Conservation (phyloP, 2,113 vertebrate species). For the Actinemys pallida region DNA sequence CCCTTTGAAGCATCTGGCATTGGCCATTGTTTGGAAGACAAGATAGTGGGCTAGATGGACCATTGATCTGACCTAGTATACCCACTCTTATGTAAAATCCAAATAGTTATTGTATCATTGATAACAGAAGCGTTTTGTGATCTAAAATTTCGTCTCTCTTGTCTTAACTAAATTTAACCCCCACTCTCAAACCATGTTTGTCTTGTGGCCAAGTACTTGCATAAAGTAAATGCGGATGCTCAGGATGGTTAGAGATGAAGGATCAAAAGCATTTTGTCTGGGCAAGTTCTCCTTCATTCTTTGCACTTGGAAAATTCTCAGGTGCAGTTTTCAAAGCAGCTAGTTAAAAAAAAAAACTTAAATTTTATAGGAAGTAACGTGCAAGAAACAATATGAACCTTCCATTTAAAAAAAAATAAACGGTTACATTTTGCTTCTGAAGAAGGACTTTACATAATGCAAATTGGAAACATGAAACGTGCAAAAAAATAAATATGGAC, state of each 20-base stretch:
- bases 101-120: neutral
- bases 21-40: neutral
- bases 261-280: neutral
- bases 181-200: neutral
- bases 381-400: neutral
- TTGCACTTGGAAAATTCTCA: neutral
- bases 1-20: neutral
- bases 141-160: neutral
- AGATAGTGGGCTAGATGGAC: neutral
- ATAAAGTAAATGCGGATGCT: neutral
- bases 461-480: neutral
- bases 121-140: neutral
- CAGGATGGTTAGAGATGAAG: neutral
- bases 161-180: neutral
- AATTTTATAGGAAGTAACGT: neutral
- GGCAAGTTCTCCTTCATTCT: neutral
- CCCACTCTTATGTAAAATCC: neutral
- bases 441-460: fast-evolving
- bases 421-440: neutral
- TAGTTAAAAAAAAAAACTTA: neutral
- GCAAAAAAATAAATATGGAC: neutral
- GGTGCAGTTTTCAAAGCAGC: neutral
- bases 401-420: neutral
- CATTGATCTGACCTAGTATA: neutral
- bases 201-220: neutral